Evolutionary conservation across 2,888 invertebrate genomes (phyloP).

Genomic region (Drosophila pseudotalamancana): DNA sequence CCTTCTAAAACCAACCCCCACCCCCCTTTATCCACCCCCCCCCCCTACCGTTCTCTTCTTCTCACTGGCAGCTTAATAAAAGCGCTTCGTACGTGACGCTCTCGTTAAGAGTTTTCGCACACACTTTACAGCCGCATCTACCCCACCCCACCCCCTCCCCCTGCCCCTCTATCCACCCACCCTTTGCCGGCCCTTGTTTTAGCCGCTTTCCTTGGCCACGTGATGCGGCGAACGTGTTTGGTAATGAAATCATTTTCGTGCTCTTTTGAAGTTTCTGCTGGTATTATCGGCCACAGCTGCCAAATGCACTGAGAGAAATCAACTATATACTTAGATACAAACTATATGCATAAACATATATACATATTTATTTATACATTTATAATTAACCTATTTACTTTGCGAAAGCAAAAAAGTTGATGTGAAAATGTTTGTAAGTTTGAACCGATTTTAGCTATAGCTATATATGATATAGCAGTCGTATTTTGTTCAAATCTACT

Average conservation of each 20-base stretch:
- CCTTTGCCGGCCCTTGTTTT: neutral
- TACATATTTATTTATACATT: no score
- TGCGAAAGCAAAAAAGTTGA: no score
- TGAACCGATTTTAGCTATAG: no score
- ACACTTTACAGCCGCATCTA: conserved; percentile 52
- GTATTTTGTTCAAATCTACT: no score
- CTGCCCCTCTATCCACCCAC: neutral
- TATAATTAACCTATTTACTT: no score
- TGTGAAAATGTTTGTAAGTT: no score
- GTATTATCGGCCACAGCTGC: conserved; percentile 65
- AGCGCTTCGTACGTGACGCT: conserved; percentile 79
- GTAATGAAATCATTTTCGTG: conserved; percentile 80
- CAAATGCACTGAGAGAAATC: conserved; percentile 27
- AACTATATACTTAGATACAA: no score
- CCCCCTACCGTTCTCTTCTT: neutral
- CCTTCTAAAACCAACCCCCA: conserved; percentile 27
- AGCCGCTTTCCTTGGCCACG: conserved; percentile 38
- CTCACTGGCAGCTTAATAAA: conserved; percentile 82
- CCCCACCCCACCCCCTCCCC: neutral
- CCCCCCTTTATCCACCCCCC: neutral
- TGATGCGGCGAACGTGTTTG: conserved; percentile 67
- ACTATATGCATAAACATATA: no score
- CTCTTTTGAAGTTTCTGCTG: conserved; percentile 73
- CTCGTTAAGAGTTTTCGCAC: conserved; percentile 69
- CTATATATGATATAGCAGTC: no score